Conservation (phyloP, 2,113 vertebrate species). For the Oceanites oceanicus region DNA sequence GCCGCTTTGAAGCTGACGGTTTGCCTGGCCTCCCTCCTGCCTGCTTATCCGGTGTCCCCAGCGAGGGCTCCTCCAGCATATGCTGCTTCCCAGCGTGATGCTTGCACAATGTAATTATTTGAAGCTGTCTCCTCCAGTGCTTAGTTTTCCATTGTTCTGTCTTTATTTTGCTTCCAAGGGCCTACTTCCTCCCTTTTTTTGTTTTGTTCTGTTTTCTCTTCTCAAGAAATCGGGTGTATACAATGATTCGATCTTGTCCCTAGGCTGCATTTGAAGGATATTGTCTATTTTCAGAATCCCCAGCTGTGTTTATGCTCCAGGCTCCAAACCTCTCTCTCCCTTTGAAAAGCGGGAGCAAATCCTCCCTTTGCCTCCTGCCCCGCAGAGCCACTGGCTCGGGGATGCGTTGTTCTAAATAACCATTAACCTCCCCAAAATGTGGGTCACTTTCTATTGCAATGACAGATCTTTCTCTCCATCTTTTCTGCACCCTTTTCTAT, state of each 20-base stretch:
- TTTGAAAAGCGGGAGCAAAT: not conserved
- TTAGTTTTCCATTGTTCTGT: slow-evolving; percentile 21
- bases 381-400: not conserved
- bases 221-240: not conserved
- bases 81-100: not conserved
- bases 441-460: not conserved
- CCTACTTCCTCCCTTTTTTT: not conserved
- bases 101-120: slow-evolving; percentile 34
- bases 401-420: not conserved
- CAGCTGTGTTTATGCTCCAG: slow-evolving; percentile 21
- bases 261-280: slow-evolving; percentile 52
- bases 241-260: not conserved
- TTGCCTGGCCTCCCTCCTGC: not conserved
- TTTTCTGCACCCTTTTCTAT: not conserved
- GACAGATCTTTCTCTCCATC: not conserved
- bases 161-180: slow-evolving; percentile 35
- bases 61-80: slow-evolving; percentile 7
- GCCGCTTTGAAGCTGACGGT: not conserved
- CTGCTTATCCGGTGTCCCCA: not conserved
- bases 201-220: not conserved
- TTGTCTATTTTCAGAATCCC: slow-evolving; percentile 36
- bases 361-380: not conserved
- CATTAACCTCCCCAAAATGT: not conserved
- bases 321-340: not conserved
- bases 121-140: not conserved